Conservation (phyloP, 1,140 invertebrate species). For the Vanessa atalanta region DNA sequence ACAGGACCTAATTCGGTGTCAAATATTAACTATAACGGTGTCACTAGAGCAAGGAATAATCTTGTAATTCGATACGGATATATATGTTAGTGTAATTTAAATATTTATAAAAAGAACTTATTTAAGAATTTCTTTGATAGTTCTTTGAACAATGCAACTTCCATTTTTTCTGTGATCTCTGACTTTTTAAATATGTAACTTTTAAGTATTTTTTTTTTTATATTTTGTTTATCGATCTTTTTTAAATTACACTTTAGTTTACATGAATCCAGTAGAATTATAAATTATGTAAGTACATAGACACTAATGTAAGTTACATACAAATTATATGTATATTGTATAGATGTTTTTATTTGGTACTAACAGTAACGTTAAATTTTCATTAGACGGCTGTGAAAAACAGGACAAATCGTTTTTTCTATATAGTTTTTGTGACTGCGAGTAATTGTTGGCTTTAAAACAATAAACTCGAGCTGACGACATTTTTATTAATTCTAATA, state of each 20-base stretch:
- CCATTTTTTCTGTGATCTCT: slow-evolving; percentile 40
- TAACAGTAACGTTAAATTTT: neutral
- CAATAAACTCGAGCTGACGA: neutral
- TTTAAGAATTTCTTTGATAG: slow-evolving; percentile 16
- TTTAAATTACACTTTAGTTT: neutral
- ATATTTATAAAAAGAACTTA: slow-evolving; percentile 4
- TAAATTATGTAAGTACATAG: neutral
- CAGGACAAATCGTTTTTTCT: slow-evolving; percentile 9
- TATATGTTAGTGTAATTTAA: neutral
- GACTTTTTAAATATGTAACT: slow-evolving; percentile 19
- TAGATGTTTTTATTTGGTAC: slow-evolving; percentile 4
- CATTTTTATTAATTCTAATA: neutral
- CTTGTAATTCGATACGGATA: too few relatives aligned
- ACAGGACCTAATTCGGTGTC: neutral
- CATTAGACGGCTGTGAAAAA: slow-evolving; percentile 16
- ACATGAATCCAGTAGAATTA: too few relatives aligned
- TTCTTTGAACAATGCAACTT: slow-evolving; percentile 27
- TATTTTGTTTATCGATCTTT: slow-evolving; percentile 6
- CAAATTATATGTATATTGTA: neutral
- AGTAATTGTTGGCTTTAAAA: neutral
- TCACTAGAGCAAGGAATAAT: too few relatives aligned
- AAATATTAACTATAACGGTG: neutral
- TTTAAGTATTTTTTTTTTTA: slow-evolving; percentile 15
- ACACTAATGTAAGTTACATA: neutral
- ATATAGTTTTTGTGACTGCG: neutral